A percentile compares a stretch with the other conserved stretches of the same genome.
phyloP scores from a whole-genome alignment of 2,888 invertebrate genomes.

The Escarpia spicata region DNA sequence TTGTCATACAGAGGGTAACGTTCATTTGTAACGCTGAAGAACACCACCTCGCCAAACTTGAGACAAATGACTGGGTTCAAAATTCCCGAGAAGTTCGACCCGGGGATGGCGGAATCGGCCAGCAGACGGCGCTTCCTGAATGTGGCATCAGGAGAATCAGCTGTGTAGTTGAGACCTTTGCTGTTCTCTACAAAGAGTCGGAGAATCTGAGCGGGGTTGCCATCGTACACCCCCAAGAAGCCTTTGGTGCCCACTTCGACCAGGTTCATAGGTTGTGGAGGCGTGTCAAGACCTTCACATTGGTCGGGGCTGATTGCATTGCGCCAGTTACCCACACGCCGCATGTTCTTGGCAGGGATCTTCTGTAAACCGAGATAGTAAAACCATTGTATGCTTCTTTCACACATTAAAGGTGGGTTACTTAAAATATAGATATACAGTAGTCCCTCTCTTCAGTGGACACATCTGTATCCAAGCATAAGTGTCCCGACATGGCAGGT shows the following conservation, averaged over 20 bases:
- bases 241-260: slow-evolving; percentile 46
- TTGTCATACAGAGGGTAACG: slow-evolving; percentile 62
- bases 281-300: slow-evolving; percentile 40
- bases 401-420: no score
- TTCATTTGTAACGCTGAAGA: slow-evolving; percentile 54
- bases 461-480: no score
- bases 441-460: no score
- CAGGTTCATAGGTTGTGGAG: slow-evolving; percentile 44
- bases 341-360: slow-evolving; percentile 37
- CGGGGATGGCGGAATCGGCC: slow-evolving; percentile 47
- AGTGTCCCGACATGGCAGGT: no score
- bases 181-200: slow-evolving; percentile 47
- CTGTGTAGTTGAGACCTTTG: slow-evolving; percentile 43
- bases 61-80: slow-evolving; percentile 58
- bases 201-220: slow-evolving; percentile 45
- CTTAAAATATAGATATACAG: no score
- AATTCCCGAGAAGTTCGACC: slow-evolving; percentile 54
- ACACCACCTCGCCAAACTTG: slow-evolving; percentile 55
- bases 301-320: slow-evolving; percentile 50
- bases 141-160: background rate
- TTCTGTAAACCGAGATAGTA: background rate
- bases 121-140: slow-evolving; percentile 47
- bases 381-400: background rate
- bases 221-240: slow-evolving; percentile 58
- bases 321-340: slow-evolving; percentile 50